Evolutionary conservation across 1,140 invertebrate genomes (phyloP).

Genomic region (Drosophila punjabiensis): DNA sequence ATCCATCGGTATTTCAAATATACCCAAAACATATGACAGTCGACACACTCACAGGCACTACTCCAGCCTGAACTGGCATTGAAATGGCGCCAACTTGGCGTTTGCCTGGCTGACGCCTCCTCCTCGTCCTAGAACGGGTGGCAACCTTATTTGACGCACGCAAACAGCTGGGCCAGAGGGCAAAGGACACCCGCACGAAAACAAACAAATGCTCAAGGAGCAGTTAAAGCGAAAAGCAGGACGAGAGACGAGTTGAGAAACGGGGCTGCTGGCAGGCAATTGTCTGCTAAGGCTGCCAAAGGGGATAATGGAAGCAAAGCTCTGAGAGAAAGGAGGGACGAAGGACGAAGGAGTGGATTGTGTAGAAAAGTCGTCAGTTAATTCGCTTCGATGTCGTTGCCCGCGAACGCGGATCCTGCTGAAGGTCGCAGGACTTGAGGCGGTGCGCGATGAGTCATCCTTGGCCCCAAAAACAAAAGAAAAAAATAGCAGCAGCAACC

Average conservation of each 20-base stretch:
- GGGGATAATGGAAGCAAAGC: slow-evolving; percentile 18
- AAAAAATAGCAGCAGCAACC: slow-evolving; percentile 31
- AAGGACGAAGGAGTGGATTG: slow-evolving; percentile 15
- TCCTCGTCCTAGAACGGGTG: slow-evolving; percentile 33
- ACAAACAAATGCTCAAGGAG: slow-evolving; percentile 56
- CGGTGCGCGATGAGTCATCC: slow-evolving; percentile 57
- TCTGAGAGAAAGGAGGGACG: slow-evolving; percentile 2
- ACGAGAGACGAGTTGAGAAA: slow-evolving; percentile 7
- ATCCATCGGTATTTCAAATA: slow-evolving; percentile 10
- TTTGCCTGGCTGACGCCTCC: slow-evolving; percentile 23
- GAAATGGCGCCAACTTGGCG: slow-evolving; percentile 68
- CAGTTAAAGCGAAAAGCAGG: background rate
- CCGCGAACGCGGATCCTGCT: slow-evolving; percentile 40
- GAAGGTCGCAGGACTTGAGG: slow-evolving; percentile 54
- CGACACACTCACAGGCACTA: slow-evolving; percentile 13
- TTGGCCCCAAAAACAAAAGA: slow-evolving; percentile 38
- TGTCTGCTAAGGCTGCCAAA: slow-evolving; percentile 37
- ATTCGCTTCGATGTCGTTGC: slow-evolving; percentile 45
- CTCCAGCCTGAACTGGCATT: slow-evolving; percentile 13
- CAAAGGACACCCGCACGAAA: slow-evolving; percentile 60
- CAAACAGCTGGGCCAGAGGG: slow-evolving; percentile 68
- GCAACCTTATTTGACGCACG: slow-evolving; percentile 64
- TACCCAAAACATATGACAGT: slow-evolving; percentile 17
- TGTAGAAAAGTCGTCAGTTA: slow-evolving; percentile 63
- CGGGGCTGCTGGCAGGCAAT: slow-evolving; percentile 49